Evolutionary conservation across 2,113 vertebrate genomes (phyloP), one percentile per base, ranked within the genome.

Genomic region (Sceloporus tristichus): DNA sequence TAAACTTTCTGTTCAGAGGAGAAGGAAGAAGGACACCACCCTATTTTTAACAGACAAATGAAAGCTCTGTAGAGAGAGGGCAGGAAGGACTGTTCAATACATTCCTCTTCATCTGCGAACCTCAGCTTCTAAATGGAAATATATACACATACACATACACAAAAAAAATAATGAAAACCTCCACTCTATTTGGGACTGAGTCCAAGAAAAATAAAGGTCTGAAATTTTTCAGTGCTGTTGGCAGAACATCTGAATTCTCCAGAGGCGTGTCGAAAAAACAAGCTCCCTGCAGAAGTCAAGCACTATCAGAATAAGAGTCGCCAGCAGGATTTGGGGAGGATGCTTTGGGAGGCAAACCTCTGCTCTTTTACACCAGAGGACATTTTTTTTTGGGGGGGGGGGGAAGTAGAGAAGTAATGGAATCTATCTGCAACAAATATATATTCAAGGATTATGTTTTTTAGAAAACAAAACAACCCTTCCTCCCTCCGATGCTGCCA

Each of bases 141-240:
- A 53, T 27, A 27, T 40, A 14, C 10, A 38, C n/a, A 54, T 10
- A 83, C 42, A 80, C 1, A 68, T 2, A 68, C 5, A 14, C 0
- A 40, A 14, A 38, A 34, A 10, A 29, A 71, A 54, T 14, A 54
- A 42, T 38, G 18, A 95, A 90, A 95, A 95, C 95, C 93, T 96
- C 92, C 91, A 93, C 90, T 95, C 89, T 62, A 84, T 88, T 93
- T 3, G 91, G 88, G 94, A 91, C 0, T 5, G 25, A 40, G 92
- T 84, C 95, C 96, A 97, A 97, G 92, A 91, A 96, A 96, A 97
- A 97, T 92, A 97, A 71, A 95, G 93, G 93, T 70, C 91, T 89
- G 91, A 96, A 89, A 92, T 94, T 91, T 96, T 94, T 93, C 92
- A 76, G 89, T 40, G 84, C 91, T 94, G 90, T 53, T 96, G 94